Conservation (phyloP, 2,797 vertebrate genomes). For the Peromyscus melanophrys region DNA sequence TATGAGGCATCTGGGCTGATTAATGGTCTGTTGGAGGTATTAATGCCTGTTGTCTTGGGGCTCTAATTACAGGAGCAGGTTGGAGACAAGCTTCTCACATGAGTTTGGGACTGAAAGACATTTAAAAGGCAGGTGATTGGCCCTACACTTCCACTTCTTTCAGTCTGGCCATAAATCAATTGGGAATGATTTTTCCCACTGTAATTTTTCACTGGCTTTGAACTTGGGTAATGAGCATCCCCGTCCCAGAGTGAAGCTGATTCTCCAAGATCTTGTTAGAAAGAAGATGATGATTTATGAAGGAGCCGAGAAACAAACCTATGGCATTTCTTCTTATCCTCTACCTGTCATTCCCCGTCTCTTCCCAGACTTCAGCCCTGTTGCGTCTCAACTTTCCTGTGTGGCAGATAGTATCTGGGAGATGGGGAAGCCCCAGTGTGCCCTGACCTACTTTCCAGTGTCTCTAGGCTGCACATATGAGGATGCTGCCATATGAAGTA, state of each 20-base stretch:
- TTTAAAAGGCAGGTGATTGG: constrained; percentile 84
- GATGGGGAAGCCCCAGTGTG: neutral
- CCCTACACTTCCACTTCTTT: constrained; percentile 82
- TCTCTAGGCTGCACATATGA: constrained; percentile 62
- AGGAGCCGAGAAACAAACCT: constrained; percentile 66
- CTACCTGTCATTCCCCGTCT: neutral
- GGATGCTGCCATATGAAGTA: constrained; percentile 71
- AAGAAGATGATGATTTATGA: constrained; percentile 87
- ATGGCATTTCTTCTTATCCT: constrained; percentile 74
- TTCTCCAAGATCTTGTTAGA: constrained; percentile 85
- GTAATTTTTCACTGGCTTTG: constrained; percentile 88
- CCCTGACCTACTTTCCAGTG: constrained; percentile 81
- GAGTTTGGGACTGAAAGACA: constrained; percentile 84
- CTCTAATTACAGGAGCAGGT: constrained; percentile 86
- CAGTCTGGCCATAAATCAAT: constrained; percentile 88
- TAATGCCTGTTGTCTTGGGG: constrained; percentile 86
- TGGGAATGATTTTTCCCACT: constrained; percentile 83
- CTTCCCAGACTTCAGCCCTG: neutral
- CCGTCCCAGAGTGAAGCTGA: constrained; percentile 84
- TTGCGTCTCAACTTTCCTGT: constrained; percentile 42
- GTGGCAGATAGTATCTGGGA: constrained; percentile 55
- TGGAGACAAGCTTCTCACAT: constrained; percentile 84
- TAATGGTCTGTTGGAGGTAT: constrained; percentile 84
- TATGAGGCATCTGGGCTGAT: constrained; percentile 84
- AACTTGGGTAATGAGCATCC: constrained; percentile 86